Percentiles rank a stretch among this genome's conserved stretches.
Conservation (phyloP, 2,888 invertebrate genomes). For the Dryocosmus kuriphilus region DNA sequence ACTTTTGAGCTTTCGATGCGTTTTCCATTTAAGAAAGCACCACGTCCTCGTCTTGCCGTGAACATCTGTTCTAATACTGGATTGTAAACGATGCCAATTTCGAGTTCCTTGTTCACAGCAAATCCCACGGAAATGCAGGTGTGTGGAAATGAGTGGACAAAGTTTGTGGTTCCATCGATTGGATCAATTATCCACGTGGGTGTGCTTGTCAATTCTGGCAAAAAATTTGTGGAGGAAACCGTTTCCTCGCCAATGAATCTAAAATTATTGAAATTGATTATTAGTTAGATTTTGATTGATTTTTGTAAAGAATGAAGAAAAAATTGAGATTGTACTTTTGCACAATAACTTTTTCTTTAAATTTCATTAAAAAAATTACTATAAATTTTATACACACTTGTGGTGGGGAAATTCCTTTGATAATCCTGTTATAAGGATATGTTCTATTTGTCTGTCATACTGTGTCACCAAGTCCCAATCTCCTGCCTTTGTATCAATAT, state of each 20-base stretch:
- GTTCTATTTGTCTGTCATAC: constrained; percentile 88
- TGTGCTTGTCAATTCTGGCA: constrained; percentile 83
- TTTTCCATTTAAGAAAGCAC: constrained; percentile 84
- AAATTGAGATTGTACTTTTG: no score
- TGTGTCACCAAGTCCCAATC: constrained; percentile 89
- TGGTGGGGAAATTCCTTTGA: constrained; percentile 82
- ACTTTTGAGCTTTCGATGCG: constrained; percentile 80
- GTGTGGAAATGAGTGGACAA: constrained; percentile 86
- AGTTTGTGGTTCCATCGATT: constrained; percentile 93
- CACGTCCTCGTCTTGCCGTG: constrained; percentile 84
- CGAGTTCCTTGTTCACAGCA: constrained; percentile 80
- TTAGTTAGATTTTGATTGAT: neutral
- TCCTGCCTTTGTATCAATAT: constrained; percentile 81
- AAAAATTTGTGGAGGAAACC: constrained; percentile 75
- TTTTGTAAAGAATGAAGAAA: no score
- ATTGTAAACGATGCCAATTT: constrained; percentile 87
- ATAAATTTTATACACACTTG: constrained; percentile 77
- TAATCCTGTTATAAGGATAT: constrained; percentile 83
- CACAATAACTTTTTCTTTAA: no score
- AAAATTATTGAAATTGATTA: constrained; percentile 33
- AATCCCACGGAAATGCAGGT: constrained; percentile 86
- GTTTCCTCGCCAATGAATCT: constrained; percentile 92
- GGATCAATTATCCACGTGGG: constrained; percentile 94
- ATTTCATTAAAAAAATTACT: neutral
- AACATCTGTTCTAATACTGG: constrained; percentile 86